Base-by-base conservation (phyloP, 1,140 invertebrate genomes). In the Camponotus floridanus region DNA sequence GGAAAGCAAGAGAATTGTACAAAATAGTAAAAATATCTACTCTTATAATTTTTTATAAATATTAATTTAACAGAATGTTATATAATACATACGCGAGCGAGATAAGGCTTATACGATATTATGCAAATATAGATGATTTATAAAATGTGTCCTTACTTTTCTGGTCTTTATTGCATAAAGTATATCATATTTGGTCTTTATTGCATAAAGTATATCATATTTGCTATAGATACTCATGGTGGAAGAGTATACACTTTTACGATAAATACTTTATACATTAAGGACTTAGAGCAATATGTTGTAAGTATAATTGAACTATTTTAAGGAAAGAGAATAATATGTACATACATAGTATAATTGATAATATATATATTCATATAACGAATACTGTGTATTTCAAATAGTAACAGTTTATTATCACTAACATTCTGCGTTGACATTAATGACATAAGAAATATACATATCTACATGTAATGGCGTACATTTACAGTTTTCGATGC, bases 1-100 rank as follows among this genome's bases (percentile, higher is more conserved):
- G 3, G 33, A 86, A 76, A 15, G n/a, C 7, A 6, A 48, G 26
- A 51, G 4, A 71, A 57, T 74, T 76, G 83, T 73, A 78, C 64
- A 80, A 83, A 74, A 55, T 86, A 83, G 85, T 9, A 36, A 65
- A 13, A 39, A 76, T 48, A 83, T 76, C 48, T 86, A 55, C 71
- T 55, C 26, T 74, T 73, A 15, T 51, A 74, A n/a, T 62, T 74
- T 83, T 83, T 83, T 83, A 61, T 81, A 81, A 81, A 73, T 83
- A 81, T 81, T 81, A 74, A 83, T 83, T 83, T 83, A 74, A 80
- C 65, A 57, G 33, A 51, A 80, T 57, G n/a, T 70, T 80, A 80
- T 78, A 26, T 26, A n/a, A n/a, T n/a, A n/a, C 1, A 45, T 51
- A 51, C 18, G 6, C 13, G 6, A 39, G 13, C 42, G 36, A 31